Evolutionary conservation across 30 jellyfish, hydroid and myxozoan genomes (phyloP).

Genomic region (Chironex yamaguchii): DNA sequence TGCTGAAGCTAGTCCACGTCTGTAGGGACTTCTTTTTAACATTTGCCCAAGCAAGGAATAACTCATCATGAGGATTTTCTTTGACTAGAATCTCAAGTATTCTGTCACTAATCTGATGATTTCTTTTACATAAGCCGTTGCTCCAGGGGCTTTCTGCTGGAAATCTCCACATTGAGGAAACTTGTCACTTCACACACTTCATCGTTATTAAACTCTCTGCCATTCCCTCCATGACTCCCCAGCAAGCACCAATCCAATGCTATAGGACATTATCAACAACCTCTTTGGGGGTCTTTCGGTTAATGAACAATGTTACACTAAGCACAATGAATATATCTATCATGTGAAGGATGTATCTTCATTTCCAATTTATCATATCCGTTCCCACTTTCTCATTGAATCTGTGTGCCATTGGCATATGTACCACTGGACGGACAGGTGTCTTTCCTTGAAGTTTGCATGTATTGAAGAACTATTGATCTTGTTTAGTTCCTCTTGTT

Average conservation of each 20-base stretch:
- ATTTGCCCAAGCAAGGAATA: slow-evolving; percentile 53
- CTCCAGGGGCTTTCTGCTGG: slow-evolving; percentile 61
- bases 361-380: slow-evolving; percentile 21
- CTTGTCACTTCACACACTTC: slow-evolving; percentile 1
- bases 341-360: slow-evolving; percentile 4
- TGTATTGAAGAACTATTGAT: neutral
- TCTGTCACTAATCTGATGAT: slow-evolving; percentile 19
- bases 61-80: slow-evolving; percentile 13
- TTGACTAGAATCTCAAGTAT: slow-evolving; percentile 24
- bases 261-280: slow-evolving; percentile 3
- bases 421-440: slow-evolving; percentile 28
- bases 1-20: slow-evolving; percentile 25
- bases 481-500: neutral
- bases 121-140: slow-evolving; percentile 22
- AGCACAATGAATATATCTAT: neutral
- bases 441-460: slow-evolving; percentile 24
- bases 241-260: slow-evolving; percentile 28
- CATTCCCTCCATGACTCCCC: slow-evolving; percentile 1
- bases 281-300: slow-evolving; percentile 10
- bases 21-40: slow-evolving; percentile 64
- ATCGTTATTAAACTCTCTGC: slow-evolving; percentile 37
- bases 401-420: slow-evolving; percentile 43
- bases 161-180: neutral
- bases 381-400: slow-evolving; percentile 59
- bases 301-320: slow-evolving; percentile 11